Evolutionary conservation across 2,113 vertebrate species (phyloP).

Genomic region (Numenius arquata): DNA sequence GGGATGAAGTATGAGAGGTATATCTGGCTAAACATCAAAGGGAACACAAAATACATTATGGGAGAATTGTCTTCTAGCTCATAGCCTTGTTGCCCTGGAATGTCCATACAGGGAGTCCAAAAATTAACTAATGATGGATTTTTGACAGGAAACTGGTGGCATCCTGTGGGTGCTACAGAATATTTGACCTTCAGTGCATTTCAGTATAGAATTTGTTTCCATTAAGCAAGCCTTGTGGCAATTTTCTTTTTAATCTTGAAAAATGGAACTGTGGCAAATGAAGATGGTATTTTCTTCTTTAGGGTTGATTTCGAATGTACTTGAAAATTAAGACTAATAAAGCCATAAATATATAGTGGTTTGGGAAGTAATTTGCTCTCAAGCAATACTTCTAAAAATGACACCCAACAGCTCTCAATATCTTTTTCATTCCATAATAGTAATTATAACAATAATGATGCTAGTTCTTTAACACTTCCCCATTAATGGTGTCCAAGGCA

Average conservation of each 20-base stretch:
- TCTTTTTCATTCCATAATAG: background rate
- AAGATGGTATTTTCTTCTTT: background rate
- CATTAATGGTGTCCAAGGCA: background rate
- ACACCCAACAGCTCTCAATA: background rate
- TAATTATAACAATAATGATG: background rate
- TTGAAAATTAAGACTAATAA: conserved; percentile 33
- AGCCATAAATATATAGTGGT: background rate
- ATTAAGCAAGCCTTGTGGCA: background rate
- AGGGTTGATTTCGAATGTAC: background rate
- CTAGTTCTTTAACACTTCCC: background rate
- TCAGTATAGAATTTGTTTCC: background rate
- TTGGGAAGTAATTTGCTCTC: conserved; percentile 3
- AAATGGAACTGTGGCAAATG: conserved; percentile 17
- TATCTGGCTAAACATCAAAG: background rate
- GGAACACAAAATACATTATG: background rate
- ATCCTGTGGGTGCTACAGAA: background rate
- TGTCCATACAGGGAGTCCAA: background rate
- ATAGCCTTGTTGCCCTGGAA: background rate
- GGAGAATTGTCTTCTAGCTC: background rate
- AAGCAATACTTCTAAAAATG: conserved; percentile 30
- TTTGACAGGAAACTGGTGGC: background rate
- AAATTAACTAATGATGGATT: background rate
- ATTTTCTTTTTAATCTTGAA: conserved; percentile 24
- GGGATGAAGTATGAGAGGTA: background rate
- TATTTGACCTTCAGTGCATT: background rate